These are phyloP conservation scores for Sicus ferrugineus DNA, from an alignment of 2,888 invertebrate genomes.

Conservation along the genomic window DNA sequence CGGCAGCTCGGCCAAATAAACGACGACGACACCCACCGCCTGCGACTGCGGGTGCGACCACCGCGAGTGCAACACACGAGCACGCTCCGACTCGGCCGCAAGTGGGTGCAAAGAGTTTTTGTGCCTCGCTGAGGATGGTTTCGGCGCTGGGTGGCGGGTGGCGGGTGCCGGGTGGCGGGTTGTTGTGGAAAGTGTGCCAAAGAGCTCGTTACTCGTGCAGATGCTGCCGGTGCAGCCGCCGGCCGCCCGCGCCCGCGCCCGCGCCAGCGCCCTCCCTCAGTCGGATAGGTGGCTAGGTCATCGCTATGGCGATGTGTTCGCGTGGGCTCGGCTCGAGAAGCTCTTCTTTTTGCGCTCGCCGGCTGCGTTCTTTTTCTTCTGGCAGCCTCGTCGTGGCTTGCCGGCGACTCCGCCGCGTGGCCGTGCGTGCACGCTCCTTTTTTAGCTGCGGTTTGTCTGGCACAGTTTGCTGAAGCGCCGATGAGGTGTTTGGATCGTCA, in stretches of 20 bases:
- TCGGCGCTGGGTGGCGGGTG: slow-evolving; percentile 6
- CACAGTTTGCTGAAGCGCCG: slow-evolving; percentile 34
- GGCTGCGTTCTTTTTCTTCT: slow-evolving; percentile 35
- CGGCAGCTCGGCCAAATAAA: slow-evolving; percentile 16
- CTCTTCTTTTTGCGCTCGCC: slow-evolving; percentile 40
- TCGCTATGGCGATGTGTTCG: slow-evolving; percentile 30
- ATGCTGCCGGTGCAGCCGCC: background rate
- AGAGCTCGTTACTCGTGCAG: slow-evolving; percentile 15
- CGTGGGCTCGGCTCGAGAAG: slow-evolving; percentile 40
- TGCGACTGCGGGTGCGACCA: background rate
- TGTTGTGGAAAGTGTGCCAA: slow-evolving; percentile 39
- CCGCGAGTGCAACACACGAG: slow-evolving; percentile 18
- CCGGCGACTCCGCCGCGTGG: background rate
- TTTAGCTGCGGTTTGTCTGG: slow-evolving; percentile 32
- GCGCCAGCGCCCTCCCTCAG: background rate
- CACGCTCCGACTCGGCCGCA: slow-evolving; percentile 13
- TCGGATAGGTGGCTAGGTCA: slow-evolving; percentile 26
- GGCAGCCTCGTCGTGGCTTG: slow-evolving; percentile 18
- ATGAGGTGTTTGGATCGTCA: slow-evolving; percentile 40
- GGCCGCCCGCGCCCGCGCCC: background rate
- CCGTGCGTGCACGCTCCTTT: slow-evolving; percentile 24
- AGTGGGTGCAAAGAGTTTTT: slow-evolving; percentile 33
- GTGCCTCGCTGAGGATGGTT: slow-evolving; percentile 26
- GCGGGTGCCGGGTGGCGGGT: background rate
- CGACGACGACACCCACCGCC: slow-evolving; percentile 5